Base-by-base conservation (phyloP, 2,113 vertebrate species). In the Isurus oxyrinchus region DNA sequence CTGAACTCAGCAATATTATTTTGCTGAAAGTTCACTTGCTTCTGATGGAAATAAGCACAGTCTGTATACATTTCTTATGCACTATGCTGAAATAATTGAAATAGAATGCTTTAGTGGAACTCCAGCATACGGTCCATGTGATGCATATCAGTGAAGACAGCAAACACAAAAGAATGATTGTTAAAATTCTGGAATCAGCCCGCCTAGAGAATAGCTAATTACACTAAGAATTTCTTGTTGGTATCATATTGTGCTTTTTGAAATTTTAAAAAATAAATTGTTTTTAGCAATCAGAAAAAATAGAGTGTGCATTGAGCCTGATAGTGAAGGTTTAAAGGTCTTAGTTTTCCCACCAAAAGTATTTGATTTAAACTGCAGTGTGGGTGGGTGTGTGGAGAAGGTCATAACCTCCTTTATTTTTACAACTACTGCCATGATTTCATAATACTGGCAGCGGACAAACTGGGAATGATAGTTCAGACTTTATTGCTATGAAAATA, bases 341-440 rank as follows among this genome's bases (percentile, higher is more conserved):
- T 98, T 97, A 97, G 95, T 98, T 98, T 98, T 99, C 98, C 98
- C 98, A 98, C 98, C 98, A 98, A 97, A 98, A 97, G 97, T 98
- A 98, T 98, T 98, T 98, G 97, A 97, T 98, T 98, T 98, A 97
- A 97, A 97, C 98, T 97, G 97, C 97, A 97, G 98, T 98, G 98
- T 98, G 98, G 97, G 98, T 40, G 98, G 96, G 97, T 97, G 97
- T 98, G 98, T 98, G 98, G 97, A 97, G 98, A 97, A 97, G 98
- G 98, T 98, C 97, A 97, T 97, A 98, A 98, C 98, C 98, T 98
- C 97, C 98, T 98, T 98, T 98, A 98, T 98, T 98, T 98, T 98
- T 98, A 98, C 98, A 98, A 97, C 98, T 97, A 98, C 97, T 98
- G 97, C 98, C 98, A 97, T 98, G 98, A 98, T 98, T 98, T 98